Percentiles rank a stretch among this genome's conserved stretches.
These are phyloP conservation scores for Trichomycterus rosablanca DNA, from an alignment of 2,113 vertebrate species.

Conservation along the genomic window DNA sequence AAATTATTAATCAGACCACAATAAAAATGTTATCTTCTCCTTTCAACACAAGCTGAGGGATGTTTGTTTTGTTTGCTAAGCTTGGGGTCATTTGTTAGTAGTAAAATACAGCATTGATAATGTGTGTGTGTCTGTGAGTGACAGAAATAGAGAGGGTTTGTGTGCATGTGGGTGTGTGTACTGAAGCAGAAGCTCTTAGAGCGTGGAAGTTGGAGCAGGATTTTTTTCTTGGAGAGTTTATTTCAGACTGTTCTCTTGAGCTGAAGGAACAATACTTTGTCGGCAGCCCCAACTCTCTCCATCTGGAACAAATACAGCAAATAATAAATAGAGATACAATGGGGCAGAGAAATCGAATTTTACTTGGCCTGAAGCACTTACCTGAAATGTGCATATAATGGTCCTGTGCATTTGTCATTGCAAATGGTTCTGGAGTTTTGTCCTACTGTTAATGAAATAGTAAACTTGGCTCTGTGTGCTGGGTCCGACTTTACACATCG, in stretches of 20 bases:
- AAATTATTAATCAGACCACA: slow-evolving; percentile 12
- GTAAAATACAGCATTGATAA: slow-evolving; percentile 29
- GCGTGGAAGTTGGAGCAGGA: slow-evolving; percentile 23
- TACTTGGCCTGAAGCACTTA: slow-evolving; percentile 58
- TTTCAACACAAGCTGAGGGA: slow-evolving; percentile 1
- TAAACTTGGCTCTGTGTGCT: slow-evolving; percentile 51
- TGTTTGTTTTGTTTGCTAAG: background rate
- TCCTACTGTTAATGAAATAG: slow-evolving; percentile 61
- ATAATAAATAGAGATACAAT: slow-evolving; percentile 62
- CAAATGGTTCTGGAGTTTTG: slow-evolving; percentile 52
- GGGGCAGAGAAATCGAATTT: slow-evolving; percentile 60
- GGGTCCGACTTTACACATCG: slow-evolving; percentile 51
- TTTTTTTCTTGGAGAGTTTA: slow-evolving; percentile 37
- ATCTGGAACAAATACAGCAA: slow-evolving; percentile 57
- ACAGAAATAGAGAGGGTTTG: no score
- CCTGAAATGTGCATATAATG: slow-evolving; percentile 59
- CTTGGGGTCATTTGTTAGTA: background rate
- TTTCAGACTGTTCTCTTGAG: slow-evolving; percentile 43
- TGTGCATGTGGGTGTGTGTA: no score
- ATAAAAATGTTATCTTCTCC: slow-evolving; percentile 7
- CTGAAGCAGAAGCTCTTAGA: slow-evolving; percentile 26
- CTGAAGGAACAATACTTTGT: slow-evolving; percentile 40
- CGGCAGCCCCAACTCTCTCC: slow-evolving; percentile 42
- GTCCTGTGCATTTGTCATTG: slow-evolving; percentile 55
- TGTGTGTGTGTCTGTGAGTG: no score